These are phyloP conservation scores for Pararge aegeria DNA, from an alignment of 1,140 invertebrate genomes.

Conservation along the genomic window DNA sequence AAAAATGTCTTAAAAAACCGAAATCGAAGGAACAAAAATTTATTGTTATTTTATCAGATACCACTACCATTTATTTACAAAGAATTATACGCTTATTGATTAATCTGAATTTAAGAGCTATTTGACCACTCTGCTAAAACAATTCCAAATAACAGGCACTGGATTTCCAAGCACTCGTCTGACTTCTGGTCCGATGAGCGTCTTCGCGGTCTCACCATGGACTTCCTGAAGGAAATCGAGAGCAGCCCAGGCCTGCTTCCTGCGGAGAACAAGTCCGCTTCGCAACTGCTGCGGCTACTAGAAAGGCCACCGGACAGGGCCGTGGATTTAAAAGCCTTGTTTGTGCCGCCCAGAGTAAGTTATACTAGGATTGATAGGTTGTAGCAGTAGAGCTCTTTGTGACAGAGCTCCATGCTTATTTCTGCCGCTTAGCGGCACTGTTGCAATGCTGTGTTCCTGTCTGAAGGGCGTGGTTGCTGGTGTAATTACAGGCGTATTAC, in stretches of 20 bases:
- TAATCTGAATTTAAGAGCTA: no score
- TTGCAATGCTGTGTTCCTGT: no score
- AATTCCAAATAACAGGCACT: conserved; percentile 70
- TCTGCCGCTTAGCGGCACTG: no score
- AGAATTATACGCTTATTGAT: no score
- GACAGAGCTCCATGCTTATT: no score
- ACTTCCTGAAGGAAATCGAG: conserved; percentile 94
- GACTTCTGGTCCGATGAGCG: conserved; percentile 92
- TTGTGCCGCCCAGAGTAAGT: conserved; percentile 86
- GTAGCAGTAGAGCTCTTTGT: no score
- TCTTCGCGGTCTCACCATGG: conserved; percentile 89
- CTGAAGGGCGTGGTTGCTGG: no score
- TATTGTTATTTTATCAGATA: no score
- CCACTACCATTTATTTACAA: no score
- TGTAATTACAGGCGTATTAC: no score
- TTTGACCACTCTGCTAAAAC: not conserved
- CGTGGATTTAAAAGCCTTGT: conserved; percentile 85
- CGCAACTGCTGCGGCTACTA: conserved; percentile 89
- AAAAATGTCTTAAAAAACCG: no score
- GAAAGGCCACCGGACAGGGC: conserved; percentile 81
- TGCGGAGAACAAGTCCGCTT: conserved; percentile 93
- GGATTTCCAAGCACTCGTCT: conserved; percentile 86
- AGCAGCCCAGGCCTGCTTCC: conserved; percentile 92
- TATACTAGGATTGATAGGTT: not conserved
- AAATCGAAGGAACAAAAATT: no score